Base-by-base conservation (phyloP, 2,113 vertebrate genomes). In the Proteles cristata region DNA sequence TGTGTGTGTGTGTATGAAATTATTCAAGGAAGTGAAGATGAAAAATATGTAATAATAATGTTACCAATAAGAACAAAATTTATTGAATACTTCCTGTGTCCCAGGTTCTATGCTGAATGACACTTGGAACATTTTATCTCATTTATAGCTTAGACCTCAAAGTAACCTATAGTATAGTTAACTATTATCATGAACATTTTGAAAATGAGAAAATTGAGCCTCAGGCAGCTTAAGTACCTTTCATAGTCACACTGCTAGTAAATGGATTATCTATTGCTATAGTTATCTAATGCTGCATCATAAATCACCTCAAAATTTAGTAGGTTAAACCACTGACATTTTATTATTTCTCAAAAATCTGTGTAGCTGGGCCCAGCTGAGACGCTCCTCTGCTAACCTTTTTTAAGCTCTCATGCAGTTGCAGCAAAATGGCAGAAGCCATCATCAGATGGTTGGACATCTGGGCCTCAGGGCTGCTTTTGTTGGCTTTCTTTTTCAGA, bases 161-260 rank as follows among this genome's bases (percentile, higher is more conserved):
- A 63, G n/a, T 95, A 84, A 92, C 17, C n/a, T 91, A 17, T 69
- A 88, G 45, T 83, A 35, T 65, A 79, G 53, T 89, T 95, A 97
- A 73, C 53, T 90, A 74, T 26, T 89, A 89, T 80, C 83, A 63
- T 77, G 84, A 66, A 97, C 85, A 89, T 84, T 85, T 93, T 89
- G 53, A 80, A 96, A 95, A 93, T 93, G 90, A 92, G 31, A 90
- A 73, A 95, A 85, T 66, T 84, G 79, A 95, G 50, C 45, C 45
- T 95, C 71, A 65, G 79, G 71, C 92, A 88, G 26, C 35, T 71
- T 71, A 89, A 93, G 79, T 85, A 89, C 31, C n/a, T 71, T 97
- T 80, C n/a, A 53, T 28, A 79, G 79, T 84, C 79, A 85, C n/a
- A 79, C 12, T 65, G 17, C 79, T 95, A 63, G n/a, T 89, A 89